Base-by-base conservation (phyloP, 2,113 vertebrate species). In the Hippocampus guttulatus region DNA sequence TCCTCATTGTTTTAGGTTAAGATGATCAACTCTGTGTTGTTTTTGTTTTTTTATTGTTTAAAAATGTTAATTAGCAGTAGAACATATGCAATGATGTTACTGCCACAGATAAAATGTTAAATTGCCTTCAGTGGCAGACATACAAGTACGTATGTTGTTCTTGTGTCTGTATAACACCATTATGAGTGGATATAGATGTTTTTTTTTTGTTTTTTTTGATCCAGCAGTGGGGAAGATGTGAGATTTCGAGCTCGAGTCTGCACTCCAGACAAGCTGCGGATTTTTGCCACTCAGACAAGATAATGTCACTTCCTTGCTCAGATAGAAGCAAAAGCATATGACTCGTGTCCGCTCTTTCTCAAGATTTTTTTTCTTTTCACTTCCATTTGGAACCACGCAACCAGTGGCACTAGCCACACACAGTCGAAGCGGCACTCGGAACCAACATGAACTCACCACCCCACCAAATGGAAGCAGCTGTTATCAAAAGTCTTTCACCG, bases 401-500 rank as follows among this genome's bases (percentile, higher is more conserved):
- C 77, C 71, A 67, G 77, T 51, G 33, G 77, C 71, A 65, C 73
- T 40, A 60, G 68, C 76, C 75, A 43, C 78, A 16, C 45, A 78
- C 76, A 4, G 67, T 68, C 41, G 74, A 70, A 45, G 23, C 75
- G 76, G 72, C 11, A 57, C 73, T 69, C 40, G 66, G 69, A 80
- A 75, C 73, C 77, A 83, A 87, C 80, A 81, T 68, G 78, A 82
- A 81, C 81, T 87, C 74, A 72, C 76, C 81, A 77, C 80, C 70
- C 74, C 57, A 80, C 45, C 83, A 83, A 83, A 85, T 79, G 79
- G 80, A 84, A 80, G 83, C 83, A 88, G 79, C 87, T 89, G 87
- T 74, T 82, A 87, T 80, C 75, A 68, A 82, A 85, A 77, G 40
- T 82, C 86, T 84, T 83, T 86, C 84, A 87, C 80, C 84, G 80